Base-by-base conservation (phyloP, 2,113 vertebrate genomes). In the Planiliza haematocheilus region DNA sequence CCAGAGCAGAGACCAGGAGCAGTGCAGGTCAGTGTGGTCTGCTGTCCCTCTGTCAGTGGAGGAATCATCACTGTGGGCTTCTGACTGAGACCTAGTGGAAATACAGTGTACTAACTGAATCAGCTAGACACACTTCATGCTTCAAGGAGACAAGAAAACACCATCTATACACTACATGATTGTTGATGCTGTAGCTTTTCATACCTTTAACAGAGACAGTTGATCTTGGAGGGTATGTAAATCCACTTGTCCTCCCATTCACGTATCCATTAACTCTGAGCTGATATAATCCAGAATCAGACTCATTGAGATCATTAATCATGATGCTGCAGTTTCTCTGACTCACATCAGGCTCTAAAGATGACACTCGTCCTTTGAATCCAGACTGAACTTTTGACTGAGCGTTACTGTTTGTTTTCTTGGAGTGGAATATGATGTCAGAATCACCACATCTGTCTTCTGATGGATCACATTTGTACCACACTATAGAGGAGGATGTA, bases 211-310 rank as follows among this genome's bases (percentile, higher is more conserved):
- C 74, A 21, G n/a, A 53, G 24, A 91, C 2, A 7, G 0, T 24
- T 16, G 66, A 7, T 65, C 2, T 70, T 2, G 0, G 0, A 9
- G 0, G 0, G 14, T 39, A 87, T 21, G 1, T 14, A 14, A 59
- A 68, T 72, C 67, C 74, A 10, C 49, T 9, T 14, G 0, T 0
- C 0, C 0, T 0, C 2, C 4, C 0, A n/a, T 9, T 0, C 0
- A 0, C 0, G 0, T 2, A 0, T 14, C 70, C 48, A 36, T 11
- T 66, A 24, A 87, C 38, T 81, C 75, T 73, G 51, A 88, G 2
- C 10, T 70, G 75, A 85, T 89, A 90, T 4, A 12, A 43, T 70
- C 88, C 85, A 57, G 85, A 80, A 56, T 89, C 89, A 7, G 74
- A 80, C n/a, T 13, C 10, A 0, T 7, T 57, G 20, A 91, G 52